These are phyloP conservation scores for Eugnorisma glareosa DNA, from an alignment of 2,888 invertebrate species.

Conservation along the genomic window DNA sequence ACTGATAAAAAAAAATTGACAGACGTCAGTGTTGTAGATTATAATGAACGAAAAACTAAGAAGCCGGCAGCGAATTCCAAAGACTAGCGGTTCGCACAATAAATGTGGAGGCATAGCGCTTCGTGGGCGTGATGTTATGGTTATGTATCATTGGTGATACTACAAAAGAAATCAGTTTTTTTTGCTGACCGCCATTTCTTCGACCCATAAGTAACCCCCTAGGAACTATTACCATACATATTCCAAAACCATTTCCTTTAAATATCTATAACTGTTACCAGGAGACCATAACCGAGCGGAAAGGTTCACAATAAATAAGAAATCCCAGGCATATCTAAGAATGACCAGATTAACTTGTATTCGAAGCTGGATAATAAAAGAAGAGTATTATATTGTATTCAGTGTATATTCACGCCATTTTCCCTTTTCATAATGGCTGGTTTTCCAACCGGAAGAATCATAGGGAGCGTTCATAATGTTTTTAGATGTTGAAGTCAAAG, in stretches of 20 bases:
- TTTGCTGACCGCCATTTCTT: too few species aligned
- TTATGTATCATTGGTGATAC: too few species aligned
- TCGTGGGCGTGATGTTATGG: too few species aligned
- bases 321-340: constrained; percentile 30
- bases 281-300: constrained; percentile 21
- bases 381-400: constrained; percentile 50
- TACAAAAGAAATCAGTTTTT: too few species aligned
- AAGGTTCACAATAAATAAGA: constrained; percentile 55
- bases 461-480: constrained; percentile 33
- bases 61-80: too few species aligned
- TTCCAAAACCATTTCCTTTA: constrained; percentile 35
- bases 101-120: too few species aligned
- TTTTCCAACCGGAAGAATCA: constrained; percentile 24
- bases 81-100: too few species aligned
- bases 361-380: constrained; percentile 39
- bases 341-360: constrained; percentile 33
- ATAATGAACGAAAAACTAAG: too few species aligned
- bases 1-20: too few species aligned
- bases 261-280: constrained; percentile 6
- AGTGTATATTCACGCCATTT: constrained; percentile 41
- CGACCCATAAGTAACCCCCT: too few species aligned
- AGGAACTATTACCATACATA: constrained; percentile 20
- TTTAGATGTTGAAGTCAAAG: not conserved
- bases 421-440: constrained; percentile 33
- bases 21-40: too few species aligned